phyloP scores from a whole-genome alignment of 1,140 invertebrate species.

The Choristoneura fumiferana region DNA sequence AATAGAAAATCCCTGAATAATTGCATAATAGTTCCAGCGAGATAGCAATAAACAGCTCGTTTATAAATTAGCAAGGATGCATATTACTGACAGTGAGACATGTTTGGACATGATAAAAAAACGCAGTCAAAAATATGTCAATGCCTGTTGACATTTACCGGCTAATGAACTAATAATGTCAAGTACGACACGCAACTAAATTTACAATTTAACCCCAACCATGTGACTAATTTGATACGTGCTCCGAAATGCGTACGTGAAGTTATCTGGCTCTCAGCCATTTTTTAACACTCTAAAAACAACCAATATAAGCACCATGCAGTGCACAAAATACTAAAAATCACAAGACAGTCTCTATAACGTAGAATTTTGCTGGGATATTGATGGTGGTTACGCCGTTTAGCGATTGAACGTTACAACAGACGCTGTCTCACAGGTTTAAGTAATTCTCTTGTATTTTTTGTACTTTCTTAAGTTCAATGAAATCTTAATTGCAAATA shows the following conservation, averaged over 20 bases:
- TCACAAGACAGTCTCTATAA: neutral
- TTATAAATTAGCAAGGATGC: too few relatives aligned
- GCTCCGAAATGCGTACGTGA: constrained; percentile 11
- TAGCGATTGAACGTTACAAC: neutral
- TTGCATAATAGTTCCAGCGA: too few relatives aligned
- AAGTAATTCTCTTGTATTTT: too few relatives aligned
- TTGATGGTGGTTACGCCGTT: neutral
- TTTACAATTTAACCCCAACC: constrained; percentile 7
- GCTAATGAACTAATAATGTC: constrained; percentile 3
- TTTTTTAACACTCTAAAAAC: neutral
- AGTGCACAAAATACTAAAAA: neutral
- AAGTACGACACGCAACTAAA: constrained; percentile 9
- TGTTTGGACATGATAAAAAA: neutral
- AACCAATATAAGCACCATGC: neutral
- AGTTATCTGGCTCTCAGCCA: constrained; percentile 13
- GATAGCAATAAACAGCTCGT: too few relatives aligned
- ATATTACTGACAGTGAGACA: too few relatives aligned
- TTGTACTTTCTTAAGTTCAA: constrained; percentile 14
- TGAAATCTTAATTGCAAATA: constrained; percentile 9
- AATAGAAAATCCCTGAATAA: too few relatives aligned
- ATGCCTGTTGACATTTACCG: neutral
- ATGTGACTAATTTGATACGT: constrained; percentile 8
- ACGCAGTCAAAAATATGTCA: neutral
- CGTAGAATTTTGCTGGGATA: neutral
- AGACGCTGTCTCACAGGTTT: neutral